Evolutionary conservation across 2,888 invertebrate species (phyloP).

Genomic region (Heliconius aoede): DNA sequence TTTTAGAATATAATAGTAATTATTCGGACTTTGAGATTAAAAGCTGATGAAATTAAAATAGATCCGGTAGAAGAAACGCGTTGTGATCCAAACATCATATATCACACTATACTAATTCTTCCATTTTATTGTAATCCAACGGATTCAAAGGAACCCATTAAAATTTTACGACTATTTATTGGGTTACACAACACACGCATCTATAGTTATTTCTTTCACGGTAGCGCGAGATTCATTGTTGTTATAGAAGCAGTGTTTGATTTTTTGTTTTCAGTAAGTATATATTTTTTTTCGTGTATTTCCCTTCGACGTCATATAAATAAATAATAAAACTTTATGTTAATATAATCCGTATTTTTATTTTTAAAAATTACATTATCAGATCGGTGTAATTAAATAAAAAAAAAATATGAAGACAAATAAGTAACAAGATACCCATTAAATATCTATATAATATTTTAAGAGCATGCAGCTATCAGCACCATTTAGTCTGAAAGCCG

Average conservation of each 20-base stretch:
- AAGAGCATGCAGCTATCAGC: slow-evolving; percentile 25
- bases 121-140: slow-evolving; percentile 40
- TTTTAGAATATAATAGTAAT: background rate
- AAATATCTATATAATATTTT: slow-evolving; percentile 5
- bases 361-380: no score
- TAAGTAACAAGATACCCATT: background rate
- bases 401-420: no score
- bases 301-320: no score
- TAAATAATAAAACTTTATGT: no score
- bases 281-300: background rate
- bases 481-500: slow-evolving; percentile 40
- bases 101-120: slow-evolving; percentile 42
- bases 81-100: slow-evolving; percentile 44
- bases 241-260: background rate
- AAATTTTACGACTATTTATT: slow-evolving; percentile 49
- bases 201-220: slow-evolving; percentile 32
- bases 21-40: background rate
- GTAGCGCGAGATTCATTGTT: slow-evolving; percentile 23
- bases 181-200: slow-evolving; percentile 46
- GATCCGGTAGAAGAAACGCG: slow-evolving; percentile 2
- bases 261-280: no score
- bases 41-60: slow-evolving; percentile 11
- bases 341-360: no score
- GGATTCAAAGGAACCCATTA: slow-evolving; percentile 44
- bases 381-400: background rate